Base-by-base conservation (phyloP, 2,797 vertebrate species). In the Ceyx erithaca region DNA sequence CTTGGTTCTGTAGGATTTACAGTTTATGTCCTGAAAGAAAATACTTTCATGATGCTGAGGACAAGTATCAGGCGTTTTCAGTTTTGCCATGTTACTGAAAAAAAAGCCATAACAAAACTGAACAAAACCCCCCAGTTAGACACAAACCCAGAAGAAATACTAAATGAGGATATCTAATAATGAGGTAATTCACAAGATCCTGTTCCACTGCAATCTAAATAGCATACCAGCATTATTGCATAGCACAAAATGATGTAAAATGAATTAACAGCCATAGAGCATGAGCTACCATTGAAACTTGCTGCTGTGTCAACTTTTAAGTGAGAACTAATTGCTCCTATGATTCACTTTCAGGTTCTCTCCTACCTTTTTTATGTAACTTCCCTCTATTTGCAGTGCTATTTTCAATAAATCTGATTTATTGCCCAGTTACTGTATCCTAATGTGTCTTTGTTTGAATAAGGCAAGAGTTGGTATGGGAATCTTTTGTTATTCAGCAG, bases 1-100 rank as follows among this genome's bases (percentile, higher is more conserved):
- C 95, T 92, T 28, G 49, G 67, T 95, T 73, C 77, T 83, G 83
- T 45, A 83, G 89, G 82, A 96, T 96, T 97, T 97, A 95, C 91
- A 93, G 87, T 90, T 97, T 79, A 96, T 62, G 45, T 93, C 86
- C 87, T 91, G 23, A 80, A 94, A 92, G n/a, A 90, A 93, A 84
- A 80, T 70, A 89, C 76, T 93, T 55, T 63, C 45, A n/a, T 80
- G 85, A 95, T 88, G 92, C 89, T 57, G 20, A 79, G 61, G 81
- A 93, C 62, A 94, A 68, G 37, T 16, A 48, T 43, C 26, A 46
- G 67, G 17, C 89, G 80, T 92, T 95, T 94, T 69, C 92, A 92
- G 51, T 77, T 94, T 94, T 80, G 40, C 69, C 82, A 62, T 66
- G 43, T 85, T 75, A 88, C 59, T 81, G 25, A 51, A 79, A 91